Conservation (phyloP, 2,797 vertebrate genomes). For the Pantherophis alleghaniensis region DNA sequence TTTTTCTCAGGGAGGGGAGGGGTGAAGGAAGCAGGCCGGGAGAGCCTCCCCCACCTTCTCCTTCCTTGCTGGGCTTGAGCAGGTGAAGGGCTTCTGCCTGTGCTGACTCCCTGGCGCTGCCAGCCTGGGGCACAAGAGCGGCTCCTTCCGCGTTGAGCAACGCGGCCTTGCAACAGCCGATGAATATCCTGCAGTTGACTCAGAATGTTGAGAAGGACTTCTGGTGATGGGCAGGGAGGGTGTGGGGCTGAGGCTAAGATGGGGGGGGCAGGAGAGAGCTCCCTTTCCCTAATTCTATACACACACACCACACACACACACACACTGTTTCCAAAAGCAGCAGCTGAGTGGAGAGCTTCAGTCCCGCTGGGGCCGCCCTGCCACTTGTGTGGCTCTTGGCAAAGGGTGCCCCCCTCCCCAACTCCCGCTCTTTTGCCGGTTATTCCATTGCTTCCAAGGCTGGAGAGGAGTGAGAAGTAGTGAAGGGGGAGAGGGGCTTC, state of each 20-base stretch:
- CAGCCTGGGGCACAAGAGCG: not conserved
- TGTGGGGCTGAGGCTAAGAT: not conserved
- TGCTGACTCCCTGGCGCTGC: slow-evolving; percentile 34
- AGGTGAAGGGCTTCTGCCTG: slow-evolving; percentile 18
- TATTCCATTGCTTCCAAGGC: not conserved
- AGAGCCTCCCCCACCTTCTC: not conserved
- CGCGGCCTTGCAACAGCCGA: not conserved
- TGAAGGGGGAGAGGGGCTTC: not conserved
- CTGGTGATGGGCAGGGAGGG: not conserved
- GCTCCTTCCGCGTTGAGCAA: slow-evolving; percentile 45
- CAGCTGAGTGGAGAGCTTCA: not conserved
- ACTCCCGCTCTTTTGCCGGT: slow-evolving; percentile 11
- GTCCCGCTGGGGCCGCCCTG: not conserved
- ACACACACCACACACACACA: not conserved
- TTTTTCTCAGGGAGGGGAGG: too few relatives aligned
- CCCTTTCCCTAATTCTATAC: not conserved
- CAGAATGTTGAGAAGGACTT: not conserved
- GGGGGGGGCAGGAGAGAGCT: not conserved
- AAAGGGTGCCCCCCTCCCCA: rapidly evolving
- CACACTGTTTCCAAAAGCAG: not conserved
- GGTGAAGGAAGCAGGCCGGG: not conserved
- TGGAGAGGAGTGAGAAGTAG: not conserved
- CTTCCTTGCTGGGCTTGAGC: slow-evolving; percentile 36
- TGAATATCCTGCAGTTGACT: slow-evolving; percentile 59
- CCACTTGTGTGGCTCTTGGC: slow-evolving; percentile 4